Base-by-base conservation (phyloP, 2,113 vertebrate genomes). In the Pteruthius melanotis region DNA sequence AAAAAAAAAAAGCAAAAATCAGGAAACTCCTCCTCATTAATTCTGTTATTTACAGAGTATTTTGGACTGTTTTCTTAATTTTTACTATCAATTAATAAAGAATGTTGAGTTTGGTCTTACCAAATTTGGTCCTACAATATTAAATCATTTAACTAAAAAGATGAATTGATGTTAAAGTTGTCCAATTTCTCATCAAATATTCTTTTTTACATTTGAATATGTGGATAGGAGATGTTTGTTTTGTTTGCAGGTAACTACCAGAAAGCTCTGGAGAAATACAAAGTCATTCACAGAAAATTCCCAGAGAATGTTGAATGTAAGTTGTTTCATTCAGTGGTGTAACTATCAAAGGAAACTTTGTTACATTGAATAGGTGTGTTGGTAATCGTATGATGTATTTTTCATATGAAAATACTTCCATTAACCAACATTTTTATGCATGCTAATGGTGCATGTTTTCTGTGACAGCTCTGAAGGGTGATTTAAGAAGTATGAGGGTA, bases 231-330 rank as follows among this genome's bases (percentile, higher is more conserved):
- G 52, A 47, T 89, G 21, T 94, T 88, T 92, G 45, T 39, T 97
- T 97, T 94, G 15, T 91, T 97, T 87, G 59, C 94, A 99, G 99
- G 99, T 97, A 99, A 99, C 97, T 99, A 99, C 96, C 99, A 99
- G 92, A 99, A 99, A 98, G 98, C 99, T 66, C 97, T 99, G 92
- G 99, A 99, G 93, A 99, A 99, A 12, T 99, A 99, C 63, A 99
- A 99, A 97, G 98, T 98, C 33, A 99, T 99, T 97, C 99, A 99
- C 91, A 98, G 97, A 95, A 99, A 98, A 97, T 99, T 99, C 97
- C 99, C 99, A 30, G 99, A 99, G 92, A 99, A 99, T 61, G 97
- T 98, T 54, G 99, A 99, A 98, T 99, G 99, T 99, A 99, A 98
- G 98, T 98, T 69, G 84, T 96, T 83, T 90, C 31, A 49, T 66